These are phyloP conservation scores for Heliconius ismenius DNA, from an alignment of 2,888 invertebrate genomes.

Conservation along the genomic window DNA sequence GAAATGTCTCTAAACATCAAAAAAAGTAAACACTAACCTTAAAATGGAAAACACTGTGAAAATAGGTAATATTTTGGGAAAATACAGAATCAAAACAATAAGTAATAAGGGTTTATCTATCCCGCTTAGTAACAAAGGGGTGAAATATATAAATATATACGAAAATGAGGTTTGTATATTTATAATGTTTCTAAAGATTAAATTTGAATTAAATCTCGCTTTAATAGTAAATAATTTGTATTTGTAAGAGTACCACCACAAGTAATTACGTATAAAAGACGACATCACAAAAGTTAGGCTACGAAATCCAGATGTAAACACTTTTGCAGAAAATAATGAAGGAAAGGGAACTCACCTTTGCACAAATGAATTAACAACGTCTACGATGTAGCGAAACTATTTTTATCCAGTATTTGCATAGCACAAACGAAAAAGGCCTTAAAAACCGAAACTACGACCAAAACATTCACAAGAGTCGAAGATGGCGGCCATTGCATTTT, in stretches of 20 bases:
- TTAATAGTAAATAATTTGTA: slow-evolving; percentile 42
- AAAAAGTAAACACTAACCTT: slow-evolving; percentile 77
- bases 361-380: slow-evolving; percentile 63
- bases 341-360: slow-evolving; percentile 69
- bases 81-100: slow-evolving; percentile 37
- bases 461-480: slow-evolving; percentile 92
- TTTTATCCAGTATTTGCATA: slow-evolving; percentile 75
- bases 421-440: slow-evolving; percentile 71
- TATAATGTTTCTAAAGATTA: slow-evolving; percentile 54
- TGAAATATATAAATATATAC: slow-evolving; percentile 66
- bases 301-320: slow-evolving; percentile 89
- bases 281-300: slow-evolving; percentile 83
- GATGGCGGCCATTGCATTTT: slow-evolving; percentile 92
- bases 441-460: slow-evolving; percentile 82
- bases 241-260: slow-evolving; percentile 49
- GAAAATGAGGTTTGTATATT: slow-evolving; percentile 75
- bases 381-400: slow-evolving; percentile 70
- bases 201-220: slow-evolving; percentile 53
- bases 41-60: slow-evolving; percentile 48
- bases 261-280: slow-evolving; percentile 70
- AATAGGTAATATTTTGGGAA: slow-evolving; percentile 44
- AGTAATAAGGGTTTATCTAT: slow-evolving; percentile 46
- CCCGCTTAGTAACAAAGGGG: slow-evolving; percentile 73
- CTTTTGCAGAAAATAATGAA: slow-evolving; percentile 76
- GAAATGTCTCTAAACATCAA: slow-evolving; percentile 80